Base-by-base conservation (phyloP, 2,113 vertebrate genomes). In the Camarhynchus parvulus region DNA sequence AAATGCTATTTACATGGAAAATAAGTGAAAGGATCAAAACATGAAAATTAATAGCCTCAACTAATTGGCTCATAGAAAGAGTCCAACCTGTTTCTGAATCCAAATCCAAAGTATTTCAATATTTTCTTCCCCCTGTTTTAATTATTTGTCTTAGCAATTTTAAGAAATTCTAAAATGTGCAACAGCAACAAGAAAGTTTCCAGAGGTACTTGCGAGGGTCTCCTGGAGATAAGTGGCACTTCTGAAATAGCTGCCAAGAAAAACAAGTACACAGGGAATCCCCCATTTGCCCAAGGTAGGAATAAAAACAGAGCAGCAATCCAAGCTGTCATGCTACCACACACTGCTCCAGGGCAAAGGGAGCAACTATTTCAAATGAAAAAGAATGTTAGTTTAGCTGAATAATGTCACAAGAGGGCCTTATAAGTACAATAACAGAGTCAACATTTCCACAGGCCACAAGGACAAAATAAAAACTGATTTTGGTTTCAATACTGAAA, bases 201-300 rank as follows among this genome's bases (percentile, higher is more conserved):
- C 67, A 70, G 74, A 53, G 90, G 50, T 64, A 63, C 39, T 68
- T 91, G 41, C n/a, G 79, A 83, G 41, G 72, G 74, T 62, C 79
- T 90, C 25, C 58, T 91, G 56, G 31, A 94, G 67, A 89, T 63
- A 90, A 95, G 81, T 61, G 42, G 19, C 42, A 41, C 85, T 90
- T 94, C 55, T 95, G 66, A 94, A 96, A 78, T 15, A 46, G 11
- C 53, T 83, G 68, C 46, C 56, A 95, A 96, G 46, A n/a, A 90
- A 94, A 95, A 80, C 20, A 97, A 59, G 59, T 50, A 70, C 4
- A 4, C 9, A 9, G 61, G 80, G 69, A 92, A 89, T 83, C 91
- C 83, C 12, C 37, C 56, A 53, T 84, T 96, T 86, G 35, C 46
- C 74, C 58, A 67, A 52, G 25, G 23, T 46, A 80, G 15, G 35